Base-by-base conservation (phyloP, 2,888 invertebrate species). In the Drosophila mulleri region DNA sequence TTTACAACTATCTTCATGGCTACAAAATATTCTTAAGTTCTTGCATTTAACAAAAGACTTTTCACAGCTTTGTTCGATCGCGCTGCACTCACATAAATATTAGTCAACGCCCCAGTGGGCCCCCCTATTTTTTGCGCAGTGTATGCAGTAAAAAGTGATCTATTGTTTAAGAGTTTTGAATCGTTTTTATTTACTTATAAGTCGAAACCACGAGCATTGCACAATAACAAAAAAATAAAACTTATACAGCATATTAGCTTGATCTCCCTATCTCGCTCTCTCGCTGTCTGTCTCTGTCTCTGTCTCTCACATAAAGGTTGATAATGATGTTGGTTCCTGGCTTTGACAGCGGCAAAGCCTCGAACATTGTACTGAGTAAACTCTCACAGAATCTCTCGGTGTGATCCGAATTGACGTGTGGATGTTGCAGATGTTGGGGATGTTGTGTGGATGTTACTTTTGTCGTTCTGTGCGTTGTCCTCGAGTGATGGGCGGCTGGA, bases 311-410 rank as follows among this genome's bases (percentile, higher is more conserved):
- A 45, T 64, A 62, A n/a, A 11, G 14, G 29, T 20, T n/a, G 23
- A 20, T 29, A 23, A 41, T 53, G n/a, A 37, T 74, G 32, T 72
- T 74, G 64, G 50, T 41, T 72, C 70, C 58, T 23, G 61, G 87
- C 72, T 83, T 82, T 88, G 85, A 67, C 85, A 72, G 86, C 86
- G 68, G 83, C 90, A 88, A 86, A 77, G 64, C 69, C 56, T 67
- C 12, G 58, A 72, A 73, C 52, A 54, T 67, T 71, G 58, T 64
- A 71, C 45, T 75, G 54, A 64, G 62, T 53, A 68, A 74, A 41
- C 54, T 74, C 75, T 71, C 68, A 61, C 67, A 67, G 35, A 50
- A 50, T 60, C 67, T 72, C 63, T 62, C 62, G 54, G 39, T 11
- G 29, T n/a, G 14, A 52, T 20, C 58, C 62, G 52, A 61, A 47